Percentiles rank a stretch among this genome's conserved stretches.
Conservation (phyloP, 2,888 invertebrate species). For the Drosophila longiperda region DNA sequence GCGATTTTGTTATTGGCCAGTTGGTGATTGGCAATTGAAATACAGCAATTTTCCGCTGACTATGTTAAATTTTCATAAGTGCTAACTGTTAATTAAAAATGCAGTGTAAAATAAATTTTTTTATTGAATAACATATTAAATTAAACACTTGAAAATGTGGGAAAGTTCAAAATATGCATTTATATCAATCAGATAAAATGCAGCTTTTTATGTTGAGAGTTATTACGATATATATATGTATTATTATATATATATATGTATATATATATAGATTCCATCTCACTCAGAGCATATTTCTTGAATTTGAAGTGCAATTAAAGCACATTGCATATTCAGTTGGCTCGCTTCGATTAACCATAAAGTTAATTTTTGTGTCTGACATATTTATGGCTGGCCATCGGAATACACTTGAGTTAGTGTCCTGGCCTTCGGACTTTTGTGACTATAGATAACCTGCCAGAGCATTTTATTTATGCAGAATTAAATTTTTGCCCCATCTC, state of each 20-base stretch:
- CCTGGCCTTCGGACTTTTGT: slow-evolving; percentile 24
- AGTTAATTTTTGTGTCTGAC: slow-evolving; percentile 5
- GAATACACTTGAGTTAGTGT: slow-evolving; percentile 50
- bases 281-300: background rate
- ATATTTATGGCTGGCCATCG: slow-evolving; percentile 47
- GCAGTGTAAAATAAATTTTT: background rate
- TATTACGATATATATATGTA: background rate
- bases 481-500: slow-evolving; percentile 48
- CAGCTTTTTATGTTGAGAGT: background rate
- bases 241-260: too few relatives aligned
- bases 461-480: slow-evolving; percentile 58
- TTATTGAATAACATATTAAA: background rate
- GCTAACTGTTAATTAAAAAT: slow-evolving; percentile 2
- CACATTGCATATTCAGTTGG: slow-evolving; percentile 11
- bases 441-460: slow-evolving; percentile 19
- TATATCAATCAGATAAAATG: background rate
- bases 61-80: slow-evolving; percentile 15
- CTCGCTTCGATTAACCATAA: slow-evolving; percentile 18
- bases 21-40: slow-evolving; percentile 29
- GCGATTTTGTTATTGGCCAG: slow-evolving; percentile 18
- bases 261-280: background rate
- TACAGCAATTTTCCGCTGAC: slow-evolving; percentile 23
- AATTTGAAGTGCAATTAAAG: slow-evolving; percentile 1
- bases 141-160: background rate
- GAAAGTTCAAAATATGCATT: background rate